A percentile compares a stretch with the other conserved stretches of the same genome.
Conservation (phyloP, 2,113 vertebrate species). For the Eulacestoma nigropectus region DNA sequence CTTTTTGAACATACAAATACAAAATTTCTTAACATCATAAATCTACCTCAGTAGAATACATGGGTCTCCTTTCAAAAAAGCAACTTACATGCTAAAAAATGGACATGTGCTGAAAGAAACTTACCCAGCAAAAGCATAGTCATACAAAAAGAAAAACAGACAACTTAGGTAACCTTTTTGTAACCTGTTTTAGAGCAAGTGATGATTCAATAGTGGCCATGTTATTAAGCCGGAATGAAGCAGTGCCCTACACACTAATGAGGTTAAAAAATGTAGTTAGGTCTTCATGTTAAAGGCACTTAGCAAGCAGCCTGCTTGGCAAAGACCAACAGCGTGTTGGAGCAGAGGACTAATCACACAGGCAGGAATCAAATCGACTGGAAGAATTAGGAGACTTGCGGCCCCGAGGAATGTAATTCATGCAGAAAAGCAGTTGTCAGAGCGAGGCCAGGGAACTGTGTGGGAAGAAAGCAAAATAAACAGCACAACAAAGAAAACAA, state of each 20-base stretch:
- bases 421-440: slow-evolving; percentile 77
- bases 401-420: slow-evolving; percentile 78
- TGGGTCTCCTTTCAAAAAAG: neutral
- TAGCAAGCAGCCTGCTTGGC: slow-evolving; percentile 64
- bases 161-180: slow-evolving; percentile 19
- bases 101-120: neutral
- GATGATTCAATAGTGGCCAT: slow-evolving; percentile 42
- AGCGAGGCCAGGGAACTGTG: slow-evolving; percentile 68
- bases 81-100: neutral
- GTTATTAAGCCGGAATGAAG: slow-evolving; percentile 54
- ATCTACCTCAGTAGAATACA: neutral
- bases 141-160: slow-evolving; percentile 14
- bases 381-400: slow-evolving; percentile 75
- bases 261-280: slow-evolving; percentile 68
- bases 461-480: slow-evolving; percentile 83
- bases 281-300: slow-evolving; percentile 67
- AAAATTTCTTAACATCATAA: neutral
- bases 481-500: slow-evolving; percentile 82
- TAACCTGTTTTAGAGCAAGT: slow-evolving; percentile 40
- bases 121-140: neutral
- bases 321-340: slow-evolving; percentile 55
- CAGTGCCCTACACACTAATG: slow-evolving; percentile 60
- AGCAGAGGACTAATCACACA: slow-evolving; percentile 73
- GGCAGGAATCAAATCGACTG: slow-evolving; percentile 74
- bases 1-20: neutral